Base-by-base conservation (phyloP, 1,140 invertebrate species). In the Probaryconus sp. region DNA sequence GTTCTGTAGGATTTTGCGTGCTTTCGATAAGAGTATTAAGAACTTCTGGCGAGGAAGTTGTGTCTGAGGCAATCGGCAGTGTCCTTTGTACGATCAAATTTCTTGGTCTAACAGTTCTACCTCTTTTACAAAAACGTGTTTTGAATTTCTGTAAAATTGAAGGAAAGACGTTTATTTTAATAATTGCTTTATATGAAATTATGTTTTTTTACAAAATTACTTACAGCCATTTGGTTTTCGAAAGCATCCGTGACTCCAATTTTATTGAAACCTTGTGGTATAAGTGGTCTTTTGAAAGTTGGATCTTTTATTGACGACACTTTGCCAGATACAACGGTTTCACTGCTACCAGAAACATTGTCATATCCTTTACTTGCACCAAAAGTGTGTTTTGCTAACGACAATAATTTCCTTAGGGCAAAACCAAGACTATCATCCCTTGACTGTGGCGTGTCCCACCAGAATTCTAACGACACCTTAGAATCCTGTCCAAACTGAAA, bases 381-480 rank as follows among this genome's bases (percentile, higher is more conserved):
- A 50, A 86, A 88, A 76, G 81, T 87, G n/a, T 87, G 83, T 73
- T 90, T 90, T 1, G 90, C 91, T 58, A 93, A 80, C 0, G 91
- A 91, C 6, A 93, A 79, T 51, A 93, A 80, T 24, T 92, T 91
- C 80, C 90, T 89, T 20, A 93, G 76, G 13, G 88, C 84, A 24
- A 78, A 67, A 70, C 79, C 85, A 3, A 87, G 53, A 67, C 67
- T 81, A 16, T 83, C 79, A 21, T 87, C 80, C 30, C 69, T 75
- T 3, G 76, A 47, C 76, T 51, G 48, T 33, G 81, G 74, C 1
- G 86, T 85, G 67, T 91, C 90, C 94, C 94, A 97, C 89, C 93
- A 93, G 85, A 97, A 97, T 83, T 96, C 94, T 33, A 97, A 84
- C 64, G 91, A 89, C 13, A 97, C 83, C 85, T 93, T 95, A 0